Conservation (phyloP, 1,140 invertebrate species). For the Caerostris extrusa region DNA sequence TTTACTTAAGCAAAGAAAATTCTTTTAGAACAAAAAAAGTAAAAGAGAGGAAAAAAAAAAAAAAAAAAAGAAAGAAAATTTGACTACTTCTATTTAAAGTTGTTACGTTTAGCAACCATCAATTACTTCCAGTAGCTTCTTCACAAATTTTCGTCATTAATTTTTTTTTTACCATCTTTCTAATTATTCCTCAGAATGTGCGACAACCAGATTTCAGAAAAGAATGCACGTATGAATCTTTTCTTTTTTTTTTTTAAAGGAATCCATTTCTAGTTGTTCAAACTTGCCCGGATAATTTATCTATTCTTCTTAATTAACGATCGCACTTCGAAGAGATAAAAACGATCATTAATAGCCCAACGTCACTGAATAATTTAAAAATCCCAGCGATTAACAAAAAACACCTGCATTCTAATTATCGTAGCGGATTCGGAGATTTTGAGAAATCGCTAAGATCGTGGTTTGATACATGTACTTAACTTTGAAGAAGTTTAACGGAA, state of each 20-base stretch:
- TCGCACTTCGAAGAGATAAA: not conserved
- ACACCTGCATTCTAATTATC: not conserved
- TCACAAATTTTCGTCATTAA: not conserved
- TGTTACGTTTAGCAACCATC: not conserved
- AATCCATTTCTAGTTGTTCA: not conserved
- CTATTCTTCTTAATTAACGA: not conserved
- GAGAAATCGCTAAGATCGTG: not conserved
- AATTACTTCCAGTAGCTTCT: not conserved
- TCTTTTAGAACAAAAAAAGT: not conserved
- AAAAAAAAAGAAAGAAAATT: not conserved
- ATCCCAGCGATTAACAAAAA: not conserved
- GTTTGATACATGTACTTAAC: not conserved
- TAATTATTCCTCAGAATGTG: not conserved
- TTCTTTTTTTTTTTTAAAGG: not conserved
- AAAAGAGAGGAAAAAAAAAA: not conserved
- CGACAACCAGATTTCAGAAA: not conserved
- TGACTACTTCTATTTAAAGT: not conserved
- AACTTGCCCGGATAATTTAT: not conserved
- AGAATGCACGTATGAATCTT: not conserved
- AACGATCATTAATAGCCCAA: not conserved
- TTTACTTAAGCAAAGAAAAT: not conserved
- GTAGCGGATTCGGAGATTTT: not conserved
- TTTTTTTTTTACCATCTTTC: not conserved
- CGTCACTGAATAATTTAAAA: conserved; percentile 10
- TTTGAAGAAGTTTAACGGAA: not conserved